phyloP scores from a whole-genome alignment of 2,888 invertebrate genomes.

The Lasius platythorax region DNA sequence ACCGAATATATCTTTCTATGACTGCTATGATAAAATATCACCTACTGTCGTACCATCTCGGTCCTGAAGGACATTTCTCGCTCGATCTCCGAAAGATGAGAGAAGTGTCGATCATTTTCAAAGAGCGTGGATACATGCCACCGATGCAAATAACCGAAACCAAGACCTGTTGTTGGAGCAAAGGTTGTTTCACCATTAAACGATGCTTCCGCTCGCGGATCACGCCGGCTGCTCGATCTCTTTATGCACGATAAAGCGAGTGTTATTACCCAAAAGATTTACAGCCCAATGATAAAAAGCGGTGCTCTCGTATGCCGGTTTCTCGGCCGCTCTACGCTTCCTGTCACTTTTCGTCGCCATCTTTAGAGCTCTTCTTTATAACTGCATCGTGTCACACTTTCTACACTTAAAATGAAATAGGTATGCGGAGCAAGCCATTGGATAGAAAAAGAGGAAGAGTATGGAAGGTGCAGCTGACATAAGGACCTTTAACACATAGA shows the following conservation, averaged over 20 bases:
- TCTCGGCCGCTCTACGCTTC: constrained; percentile 57
- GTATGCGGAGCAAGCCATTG: not conserved
- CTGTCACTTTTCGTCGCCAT: constrained; percentile 69
- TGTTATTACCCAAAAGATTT: constrained; percentile 64
- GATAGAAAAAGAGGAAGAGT: not conserved
- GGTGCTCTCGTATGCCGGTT: constrained; percentile 45
- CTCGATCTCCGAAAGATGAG: constrained; percentile 93
- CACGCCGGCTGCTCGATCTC: not conserved
- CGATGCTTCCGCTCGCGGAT: constrained; percentile 2
- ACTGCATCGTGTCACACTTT: not conserved
- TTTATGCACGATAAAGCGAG: constrained; percentile 3
- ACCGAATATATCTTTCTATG: not conserved
- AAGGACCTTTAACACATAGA: not conserved
- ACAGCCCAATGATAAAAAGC: constrained; percentile 61
- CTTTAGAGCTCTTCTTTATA: constrained; percentile 30
- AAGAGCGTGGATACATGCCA: constrained; percentile 91
- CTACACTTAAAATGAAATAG: not conserved
- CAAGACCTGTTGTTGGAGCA: constrained; percentile 87
- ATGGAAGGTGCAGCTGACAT: not conserved
- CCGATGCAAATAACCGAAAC: constrained; percentile 88
- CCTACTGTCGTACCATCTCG: constrained; percentile 90
- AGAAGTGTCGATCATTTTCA: constrained; percentile 94
- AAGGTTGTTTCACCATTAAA: constrained; percentile 43
- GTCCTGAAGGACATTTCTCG: constrained; percentile 94
- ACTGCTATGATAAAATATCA: not conserved